phyloP scores from a whole-genome alignment of 2,113 vertebrate species.

The Desmodus rotundus region DNA sequence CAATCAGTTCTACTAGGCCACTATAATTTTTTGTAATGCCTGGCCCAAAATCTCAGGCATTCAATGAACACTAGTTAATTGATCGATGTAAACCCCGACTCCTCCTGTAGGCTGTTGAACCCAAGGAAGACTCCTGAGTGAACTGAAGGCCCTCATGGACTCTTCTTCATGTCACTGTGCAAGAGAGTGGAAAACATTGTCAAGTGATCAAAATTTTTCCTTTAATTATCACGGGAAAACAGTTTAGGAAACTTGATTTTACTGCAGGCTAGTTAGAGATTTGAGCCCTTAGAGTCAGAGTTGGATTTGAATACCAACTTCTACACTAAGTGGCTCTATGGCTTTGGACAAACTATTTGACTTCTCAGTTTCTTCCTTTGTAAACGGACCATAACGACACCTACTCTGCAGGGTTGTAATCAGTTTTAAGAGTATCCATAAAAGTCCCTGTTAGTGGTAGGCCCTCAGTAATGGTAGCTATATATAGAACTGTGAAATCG shows the following conservation, averaged over 20 bases:
- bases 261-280: neutral
- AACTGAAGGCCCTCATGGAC: neutral
- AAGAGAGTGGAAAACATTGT: neutral
- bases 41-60: neutral
- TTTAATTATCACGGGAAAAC: neutral
- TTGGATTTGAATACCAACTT: neutral
- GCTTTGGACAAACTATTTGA: neutral
- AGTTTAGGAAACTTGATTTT: constrained; percentile 22
- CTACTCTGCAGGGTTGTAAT: neutral
- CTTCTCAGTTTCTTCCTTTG: neutral
- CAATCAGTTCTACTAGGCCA: neutral
- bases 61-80: neutral
- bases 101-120: neutral
- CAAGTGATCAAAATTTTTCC: neutral
- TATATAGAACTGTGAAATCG: neutral
- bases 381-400: neutral
- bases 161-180: neutral
- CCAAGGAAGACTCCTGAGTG: neutral
- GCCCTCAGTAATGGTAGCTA: neutral
- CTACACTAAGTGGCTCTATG: neutral
- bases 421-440: neutral
- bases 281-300: neutral
- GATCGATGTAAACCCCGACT: neutral
- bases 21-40: neutral
- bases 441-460: neutral